Evolutionary conservation across 2,888 invertebrate species (phyloP), one percentile per base, ranked within the genome.

Genomic region (Apamea anceps): DNA sequence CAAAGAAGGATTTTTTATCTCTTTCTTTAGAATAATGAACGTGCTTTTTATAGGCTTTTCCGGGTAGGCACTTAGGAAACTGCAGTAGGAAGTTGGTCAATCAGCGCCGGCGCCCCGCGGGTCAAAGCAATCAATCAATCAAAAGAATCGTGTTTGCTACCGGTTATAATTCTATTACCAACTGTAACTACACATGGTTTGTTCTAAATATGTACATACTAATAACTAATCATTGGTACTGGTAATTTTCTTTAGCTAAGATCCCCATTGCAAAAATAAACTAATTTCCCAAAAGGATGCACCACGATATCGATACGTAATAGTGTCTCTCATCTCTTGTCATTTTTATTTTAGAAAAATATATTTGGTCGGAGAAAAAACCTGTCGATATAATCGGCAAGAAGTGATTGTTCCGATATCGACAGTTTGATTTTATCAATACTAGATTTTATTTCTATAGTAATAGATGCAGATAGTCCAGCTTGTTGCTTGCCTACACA

Each of bases 111-210:
- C 63, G 60, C 57, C 45, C 15, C 63, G 54, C 65, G 65, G 84
- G 84, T 84, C 84, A 62, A 71, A 60, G 1, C n/a, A 83, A 82
- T 79, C 73, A 84, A 78, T 83, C 83, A 78, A 67, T 72, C 77
- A 62, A 66, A 73, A 79, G 3, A 63, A 48, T 51, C 28, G 60
- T 32, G 78, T 37, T 15, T 48, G 60, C 54, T 79, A 83, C 83
- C 72, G 67, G 83, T 63, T 72, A 48, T 28, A 62, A 8, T 37
- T n/a, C 6, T 57, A 42, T 21, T 54, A 45, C 62, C 51, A 45
- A 15, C 37, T 67, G 37, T 37, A 37, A 48, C 57, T 7, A 18
- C 5, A 18, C n/a, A 37, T n/a, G 62, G 7, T 10, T 77, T 25
- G 51, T 0, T 42, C 21, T 37, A 25, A 42, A 28, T 48, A 48